Evolutionary conservation across 2,113 vertebrate species (phyloP).

Genomic region (Tringa solitaria): DNA sequence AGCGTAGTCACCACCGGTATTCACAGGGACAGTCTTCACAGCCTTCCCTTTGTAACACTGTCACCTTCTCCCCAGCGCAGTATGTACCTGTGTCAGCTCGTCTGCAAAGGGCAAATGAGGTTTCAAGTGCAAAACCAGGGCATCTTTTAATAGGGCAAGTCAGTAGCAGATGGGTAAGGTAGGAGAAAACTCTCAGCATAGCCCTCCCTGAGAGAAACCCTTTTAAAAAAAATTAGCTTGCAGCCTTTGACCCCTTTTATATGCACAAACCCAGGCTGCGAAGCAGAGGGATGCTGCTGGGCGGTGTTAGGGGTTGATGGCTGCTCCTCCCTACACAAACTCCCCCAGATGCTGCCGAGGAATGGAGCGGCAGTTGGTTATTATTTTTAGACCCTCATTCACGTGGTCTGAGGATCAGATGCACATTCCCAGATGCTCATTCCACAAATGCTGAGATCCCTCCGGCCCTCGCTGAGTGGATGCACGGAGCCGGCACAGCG

Average conservation of each 20-base stretch:
- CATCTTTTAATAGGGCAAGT: not conserved
- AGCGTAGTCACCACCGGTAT: not conserved
- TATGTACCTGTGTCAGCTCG: not conserved
- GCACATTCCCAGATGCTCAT: conserved; percentile 59
- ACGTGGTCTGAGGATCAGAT: conserved; percentile 54
- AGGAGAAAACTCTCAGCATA: conserved; percentile 5
- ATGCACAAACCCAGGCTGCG: not conserved
- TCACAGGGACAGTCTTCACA: not conserved
- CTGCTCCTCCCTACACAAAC: not conserved
- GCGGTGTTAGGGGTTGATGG: not conserved
- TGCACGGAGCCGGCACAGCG: not conserved
- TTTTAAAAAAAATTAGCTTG: not conserved
- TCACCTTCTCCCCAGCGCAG: not conserved
- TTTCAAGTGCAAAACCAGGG: not conserved
- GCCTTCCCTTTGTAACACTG: not conserved
- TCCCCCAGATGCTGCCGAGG: not conserved
- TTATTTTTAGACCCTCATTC: conserved; percentile 64
- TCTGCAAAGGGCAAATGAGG: not conserved
- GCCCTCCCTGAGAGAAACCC: not conserved
- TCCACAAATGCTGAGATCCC: not conserved
- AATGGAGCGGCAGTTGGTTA: conserved; percentile 20
- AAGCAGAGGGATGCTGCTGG: not conserved
- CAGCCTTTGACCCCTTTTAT: not conserved
- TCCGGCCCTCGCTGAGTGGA: fast-evolving
- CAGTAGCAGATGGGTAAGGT: not conserved